Evolutionary conservation across 2,113 vertebrate genomes (phyloP).

Genomic region (Saccopteryx leptura): DNA sequence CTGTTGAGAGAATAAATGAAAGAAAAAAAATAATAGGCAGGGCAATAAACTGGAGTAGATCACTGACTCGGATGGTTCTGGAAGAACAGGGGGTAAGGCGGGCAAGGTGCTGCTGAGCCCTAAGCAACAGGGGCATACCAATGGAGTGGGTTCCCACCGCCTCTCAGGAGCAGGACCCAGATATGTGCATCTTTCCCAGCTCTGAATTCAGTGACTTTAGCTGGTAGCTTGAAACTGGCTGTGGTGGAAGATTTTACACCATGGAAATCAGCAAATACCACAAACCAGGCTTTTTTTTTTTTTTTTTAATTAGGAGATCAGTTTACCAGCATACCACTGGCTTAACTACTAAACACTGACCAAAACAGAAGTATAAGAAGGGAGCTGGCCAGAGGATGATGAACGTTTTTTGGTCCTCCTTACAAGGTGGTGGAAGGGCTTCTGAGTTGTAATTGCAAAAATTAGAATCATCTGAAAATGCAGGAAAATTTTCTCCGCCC

Average conservation of each 20-base stretch:
- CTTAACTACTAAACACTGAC: background rate
- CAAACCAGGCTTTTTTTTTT: background rate
- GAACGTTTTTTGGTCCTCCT: background rate
- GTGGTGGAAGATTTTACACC: background rate
- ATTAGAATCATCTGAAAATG: background rate
- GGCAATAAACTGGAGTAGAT: background rate
- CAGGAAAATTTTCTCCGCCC: background rate
- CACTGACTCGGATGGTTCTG: background rate
- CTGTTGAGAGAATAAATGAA: conserved; percentile 45
- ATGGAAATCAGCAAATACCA: background rate
- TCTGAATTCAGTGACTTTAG: background rate
- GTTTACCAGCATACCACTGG: background rate
- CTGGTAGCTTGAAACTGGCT: background rate
- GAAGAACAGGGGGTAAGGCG: background rate
- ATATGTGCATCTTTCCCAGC: background rate
- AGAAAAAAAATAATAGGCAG: background rate
- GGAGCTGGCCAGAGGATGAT: background rate
- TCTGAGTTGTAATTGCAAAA: background rate
- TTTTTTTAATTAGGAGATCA: background rate
- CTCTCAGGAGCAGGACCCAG: background rate
- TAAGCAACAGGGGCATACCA: background rate
- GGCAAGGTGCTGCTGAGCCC: background rate
- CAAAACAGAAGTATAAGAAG: background rate
- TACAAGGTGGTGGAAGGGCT: background rate
- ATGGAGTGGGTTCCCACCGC: background rate